Evolutionary conservation across 2,888 invertebrate genomes (phyloP), one percentile per base, ranked within the genome.

Genomic region (Gnatocerus cornutus): DNA sequence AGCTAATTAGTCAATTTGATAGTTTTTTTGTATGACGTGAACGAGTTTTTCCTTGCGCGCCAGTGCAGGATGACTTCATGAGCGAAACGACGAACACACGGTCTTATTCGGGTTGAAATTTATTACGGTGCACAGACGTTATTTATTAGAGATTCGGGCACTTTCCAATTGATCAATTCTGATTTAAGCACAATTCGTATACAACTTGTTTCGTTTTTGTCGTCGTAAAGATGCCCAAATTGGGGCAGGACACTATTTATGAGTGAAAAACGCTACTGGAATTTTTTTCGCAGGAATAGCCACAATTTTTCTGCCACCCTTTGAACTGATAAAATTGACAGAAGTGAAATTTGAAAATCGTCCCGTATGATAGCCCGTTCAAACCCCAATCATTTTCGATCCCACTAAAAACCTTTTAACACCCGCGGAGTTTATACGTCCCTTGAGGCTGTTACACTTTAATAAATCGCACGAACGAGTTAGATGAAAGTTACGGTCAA

Each of bases 1-100:
- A 41, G 33, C 63, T 63, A 63, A 63, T 63, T 63, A 63, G 52
- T 63, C 41, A 41, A 43, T 63, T 45, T 41, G 53, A 61, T 41
- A 6, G 41, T 63, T 39, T 61, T 63, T 63, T 46, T 27, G 14
- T 0, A 21, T 4, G 46, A 12, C 27, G 46, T 33, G 37, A 10
- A 53, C 63, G 16, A 53, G 52, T 63, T 63, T 63, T 63, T 63
- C 43, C 46, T 29, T 13, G 45, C 14, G 39, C 53, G 53, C 53
- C 12, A 55, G 16, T 8, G n/a, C 29, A 41, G 13, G 43, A 45
- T 29, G 14, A 43, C 27, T 58, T 58, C 9, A 43, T 43, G 41
- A 41, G 3, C 1, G 33, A 43, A 58, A 43, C 43, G 29, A 41
- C 58, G 9, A 39, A 16, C 16, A 21, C 27, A 41, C 41, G 43